Base-by-base conservation (phyloP, 2,888 invertebrate genomes). In the Sminthurinus aureus region DNA sequence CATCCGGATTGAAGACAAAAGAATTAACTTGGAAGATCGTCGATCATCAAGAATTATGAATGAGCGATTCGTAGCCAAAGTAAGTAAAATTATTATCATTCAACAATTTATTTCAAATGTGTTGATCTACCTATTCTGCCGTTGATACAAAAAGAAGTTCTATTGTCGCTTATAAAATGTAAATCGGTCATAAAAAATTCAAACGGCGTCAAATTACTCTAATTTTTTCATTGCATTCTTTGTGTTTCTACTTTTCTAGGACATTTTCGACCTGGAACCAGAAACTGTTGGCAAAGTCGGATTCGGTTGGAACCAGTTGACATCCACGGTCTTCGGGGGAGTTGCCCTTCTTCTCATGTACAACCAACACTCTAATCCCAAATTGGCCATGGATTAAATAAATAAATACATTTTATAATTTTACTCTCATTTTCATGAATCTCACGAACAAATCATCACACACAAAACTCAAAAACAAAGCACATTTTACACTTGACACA, bases 341-440 rank as follows among this genome's bases (percentile, higher is more conserved):
- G 87, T 87, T 6, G 87, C 87, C 38, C 87, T 87, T 26, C 83
- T 87, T 26, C 74, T 87, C 66, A 85, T 87, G 84, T 87, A 87
- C 85, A 86, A 26, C 75, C 85, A 86, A 81, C 64, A 76, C 67
- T 73, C 80, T 51, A 85, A 86, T 67, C 38, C 73, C 0, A 86
- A 86, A 79, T 76, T 87, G 75, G 86, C 86, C 18, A 73, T 85
- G 11, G 85, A 85, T 24, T 86, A 85, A 82, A 84, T 79, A n/a
- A 15, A 11, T 22, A 38, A 74, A 24, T 38, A 24, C 4, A 24
- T 51, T n/a, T n/a, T 9, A 58, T 18, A 58, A 58, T 15, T 6
- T 58, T 18, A 58, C 58, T 58, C 58, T 58, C 9, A 2, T 38
- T 38, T 38, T 38, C 9, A 58, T 58, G 58, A 58, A 58, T 15